Evolutionary conservation across 2,797 vertebrate genomes (phyloP), one percentile per base, ranked within the genome.

Genomic region (Bufotes viridis): DNA sequence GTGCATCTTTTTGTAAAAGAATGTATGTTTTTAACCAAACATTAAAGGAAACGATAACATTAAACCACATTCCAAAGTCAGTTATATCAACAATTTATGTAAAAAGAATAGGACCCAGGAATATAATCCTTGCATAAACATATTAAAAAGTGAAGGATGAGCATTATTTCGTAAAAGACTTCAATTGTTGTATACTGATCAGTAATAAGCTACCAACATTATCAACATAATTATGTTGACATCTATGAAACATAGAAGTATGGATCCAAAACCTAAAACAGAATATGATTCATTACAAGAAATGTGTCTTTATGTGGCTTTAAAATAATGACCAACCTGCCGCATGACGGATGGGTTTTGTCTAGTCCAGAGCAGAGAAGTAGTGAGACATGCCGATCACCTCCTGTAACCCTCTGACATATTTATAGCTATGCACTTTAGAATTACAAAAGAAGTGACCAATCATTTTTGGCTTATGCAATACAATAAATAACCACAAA

Each of bases 271-370:
- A 17, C 14, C 1, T 1, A 29, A 8, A 34, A 70, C 8, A 29
- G 69, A 15, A 5, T 7, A 70, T 70, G 14, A 34, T 26, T 8
- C 13, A 29, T 42, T 42, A 42, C 67, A 67, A n/a, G 26, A 26
- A 14, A 12, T 67, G 63, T 24, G 15, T 2, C 72, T 75, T n/a
- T n/a, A n/a, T n/a, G n/a, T n/a, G n/a, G 42, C 18, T 75, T 24
- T 24, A 57, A 58, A 17, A 78, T 57, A 57, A 26, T 58, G n/a
- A 67, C 88, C 57, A 79, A 89, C 88, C 88, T 89, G 72, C n/a
- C 4, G 24, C 84, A 87, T 89, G 85, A 76, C 74, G 61, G 17
- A n/a, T 78, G 60, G 58, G 15, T 81, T 18, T 58, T 57, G 11
- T 87, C 74, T 70, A 53, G 18, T 53, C n/a, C 49, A 14, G 34